Base-by-base conservation (phyloP, 1,140 invertebrate genomes). In the Aplysia californica region DNA sequence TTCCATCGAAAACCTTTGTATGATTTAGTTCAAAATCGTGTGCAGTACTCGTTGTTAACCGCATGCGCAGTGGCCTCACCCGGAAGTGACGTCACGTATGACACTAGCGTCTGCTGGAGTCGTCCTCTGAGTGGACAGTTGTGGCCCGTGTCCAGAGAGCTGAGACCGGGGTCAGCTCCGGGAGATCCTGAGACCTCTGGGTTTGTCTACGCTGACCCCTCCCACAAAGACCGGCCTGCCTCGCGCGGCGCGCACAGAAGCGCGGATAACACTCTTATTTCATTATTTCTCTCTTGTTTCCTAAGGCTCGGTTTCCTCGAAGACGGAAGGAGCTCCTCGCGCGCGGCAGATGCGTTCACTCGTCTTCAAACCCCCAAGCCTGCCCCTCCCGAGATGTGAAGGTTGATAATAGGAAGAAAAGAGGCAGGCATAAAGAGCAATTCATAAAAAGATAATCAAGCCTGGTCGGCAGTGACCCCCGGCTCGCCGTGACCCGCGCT, bases 361-460 rank as follows among this genome's bases (percentile, higher is more conserved):
- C 33, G 41, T 65, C 65, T 71, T 41, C 69, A 20, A 20, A 35
- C n/a, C 36, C 61, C 50, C 2, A 38, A 36, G 26, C 20, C 58
- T 29, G 29, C 33, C n/a, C n/a, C 20, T 38, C 38, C 38, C n/a
- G 44, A 69, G 66, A 79, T 59, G 41, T 64, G 58, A 35, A 36
- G 26, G n/a, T n/a, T n/a, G 67, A 79, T 79, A 65, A 79, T 68
- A 64, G 77, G 55, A 58, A 78, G 59, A 65, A 78, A 78, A 78
- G 72, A 18, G 35, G 1, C 6, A 18, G 36, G 59, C 33, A 78
- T 72, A 75, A 75, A 36, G 66, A 72, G 41, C 67, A 26, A 79
- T 79, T 79, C 77, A 79, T 75, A 71, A 75, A 75, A 79, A 79
- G 64, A 79, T 79, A 79, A 79, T 79, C 72, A 75, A 67, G 26